Evolutionary conservation across 2,888 invertebrate genomes (phyloP).

Genomic region (Gymnosoma rotundatum): DNA sequence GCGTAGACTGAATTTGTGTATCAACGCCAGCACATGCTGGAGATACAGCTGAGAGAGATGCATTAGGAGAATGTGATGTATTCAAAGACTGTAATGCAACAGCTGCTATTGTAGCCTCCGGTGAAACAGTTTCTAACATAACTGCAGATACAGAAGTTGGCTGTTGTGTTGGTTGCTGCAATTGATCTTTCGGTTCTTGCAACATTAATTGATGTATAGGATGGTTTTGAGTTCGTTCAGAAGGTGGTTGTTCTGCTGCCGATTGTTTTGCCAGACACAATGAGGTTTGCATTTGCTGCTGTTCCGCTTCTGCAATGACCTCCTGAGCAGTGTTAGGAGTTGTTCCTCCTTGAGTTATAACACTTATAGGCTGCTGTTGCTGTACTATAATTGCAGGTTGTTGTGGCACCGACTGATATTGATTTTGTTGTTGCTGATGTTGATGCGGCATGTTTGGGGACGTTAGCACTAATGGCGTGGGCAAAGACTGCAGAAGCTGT

Average conservation of each 20-base stretch:
- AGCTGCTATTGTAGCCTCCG: slow-evolving; percentile 66
- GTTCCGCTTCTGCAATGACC: neutral
- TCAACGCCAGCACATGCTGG: neutral
- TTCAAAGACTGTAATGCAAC: slow-evolving; percentile 68
- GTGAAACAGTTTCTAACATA: slow-evolving; percentile 51
- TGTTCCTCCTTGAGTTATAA: slow-evolving; percentile 66
- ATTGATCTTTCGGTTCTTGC: slow-evolving; percentile 42
- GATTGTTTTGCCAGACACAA: slow-evolving; percentile 12
- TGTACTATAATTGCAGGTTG: slow-evolving; percentile 50
- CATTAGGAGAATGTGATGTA: slow-evolving; percentile 42
- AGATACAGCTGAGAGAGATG: neutral
- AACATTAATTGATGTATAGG: slow-evolving; percentile 56
- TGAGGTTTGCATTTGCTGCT: slow-evolving; percentile 7
- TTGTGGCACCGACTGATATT: slow-evolving; percentile 20
- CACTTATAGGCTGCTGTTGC: slow-evolving; percentile 49
- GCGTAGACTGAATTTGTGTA: neutral
- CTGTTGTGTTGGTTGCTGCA: slow-evolving; percentile 19
- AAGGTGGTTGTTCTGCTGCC: slow-evolving; percentile 35
- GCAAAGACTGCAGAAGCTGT: slow-evolving; percentile 59
- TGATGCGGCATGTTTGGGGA: slow-evolving; percentile 33
- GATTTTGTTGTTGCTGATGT: slow-evolving; percentile 40
- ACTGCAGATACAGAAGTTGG: slow-evolving; percentile 8
- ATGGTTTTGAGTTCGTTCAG: slow-evolving; percentile 15
- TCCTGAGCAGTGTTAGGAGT: neutral
- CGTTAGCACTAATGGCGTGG: slow-evolving; percentile 65